Evolutionary conservation across 2,888 invertebrate genomes (phyloP), one percentile per base, ranked within the genome.

Genomic region (Alentia gelatinosa): DNA sequence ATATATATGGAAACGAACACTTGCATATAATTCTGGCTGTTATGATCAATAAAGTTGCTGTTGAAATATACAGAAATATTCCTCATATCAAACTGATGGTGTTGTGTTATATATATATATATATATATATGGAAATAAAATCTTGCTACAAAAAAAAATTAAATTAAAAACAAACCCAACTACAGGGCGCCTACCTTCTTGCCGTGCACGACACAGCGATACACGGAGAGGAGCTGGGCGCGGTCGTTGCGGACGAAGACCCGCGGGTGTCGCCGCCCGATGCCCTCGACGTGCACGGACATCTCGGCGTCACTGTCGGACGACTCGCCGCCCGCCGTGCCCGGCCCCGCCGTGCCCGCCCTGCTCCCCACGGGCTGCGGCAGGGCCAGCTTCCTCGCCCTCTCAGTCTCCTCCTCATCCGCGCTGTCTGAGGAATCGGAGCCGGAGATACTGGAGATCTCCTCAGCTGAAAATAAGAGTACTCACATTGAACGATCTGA

Each of bases 211-310:
- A 98, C 96, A 94, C 98, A 97, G 94, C 97, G 97, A 94, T 98
- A 98, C 83, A 98, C 96, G 83, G 98, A 98, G 94, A 98, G 97
- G 91, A 98, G 97, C 93, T 97, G 97, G 0, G 97, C 97, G 1
- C 96, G 96, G 0, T 96, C 96, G 94, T 97, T 98, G 93, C 97
- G 97, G 94, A 98, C 97, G 95, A 97, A 98, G 0, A 98, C 97
- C 95, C 98, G 98, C 33, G 98, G 97, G 94, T 97, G 90, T 26
- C 91, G 83, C 23, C 91, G 91, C 4, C 91, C 90, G 5, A 91
- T 89, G 1, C 89, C 88, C 33, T 91, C 91, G 30, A 92, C 90
- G 33, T 94, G 90, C 4, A 33, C 91, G 9, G 90, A 89, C 19
- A 91, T 91, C 40, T 93, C 93, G 15, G 93, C 93, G 56, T 97